Conservation (phyloP, 1,140 invertebrate genomes). For the Rhynchophorus ferrugineus region DNA sequence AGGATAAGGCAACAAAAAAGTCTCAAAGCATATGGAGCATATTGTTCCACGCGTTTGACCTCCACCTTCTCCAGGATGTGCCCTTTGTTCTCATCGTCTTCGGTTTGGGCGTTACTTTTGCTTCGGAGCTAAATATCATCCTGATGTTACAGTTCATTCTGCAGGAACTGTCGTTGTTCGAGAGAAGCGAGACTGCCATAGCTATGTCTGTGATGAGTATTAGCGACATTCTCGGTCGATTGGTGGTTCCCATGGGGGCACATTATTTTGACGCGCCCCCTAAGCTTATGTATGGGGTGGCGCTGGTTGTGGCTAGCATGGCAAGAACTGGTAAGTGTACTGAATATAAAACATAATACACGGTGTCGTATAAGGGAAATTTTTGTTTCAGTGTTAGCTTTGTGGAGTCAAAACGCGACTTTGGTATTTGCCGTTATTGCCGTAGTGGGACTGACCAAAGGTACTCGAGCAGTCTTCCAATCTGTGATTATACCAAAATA, state of each 20-base stretch:
- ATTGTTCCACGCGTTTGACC: constrained; percentile 39
- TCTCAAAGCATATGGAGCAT: constrained; percentile 22
- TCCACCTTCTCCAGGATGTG: constrained; percentile 41
- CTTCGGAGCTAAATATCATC: constrained; percentile 42
- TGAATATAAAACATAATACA: not conserved
- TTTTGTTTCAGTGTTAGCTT: constrained; percentile 12
- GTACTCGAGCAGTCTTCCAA: constrained; percentile 38
- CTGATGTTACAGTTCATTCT: constrained; percentile 40
- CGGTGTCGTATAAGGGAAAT: not conserved
- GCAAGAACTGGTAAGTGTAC: constrained; percentile 36
- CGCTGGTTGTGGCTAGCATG: constrained; percentile 35
- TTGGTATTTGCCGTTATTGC: constrained; percentile 12
- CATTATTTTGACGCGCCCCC: constrained; percentile 34
- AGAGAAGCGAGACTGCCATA: constrained; percentile 33
- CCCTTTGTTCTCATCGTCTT: constrained; percentile 41
- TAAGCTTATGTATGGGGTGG: constrained; percentile 37
- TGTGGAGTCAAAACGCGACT: constrained; percentile 5
- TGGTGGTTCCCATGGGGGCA: constrained; percentile 36
- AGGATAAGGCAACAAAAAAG: too few relatives aligned
- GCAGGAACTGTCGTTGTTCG: constrained; percentile 34
- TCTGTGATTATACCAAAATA: constrained; percentile 42
- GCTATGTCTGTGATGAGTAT: constrained; percentile 37
- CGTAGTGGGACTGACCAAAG: constrained; percentile 36
- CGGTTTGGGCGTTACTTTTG: constrained; percentile 42
- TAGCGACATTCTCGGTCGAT: constrained; percentile 38